phyloP scores from a whole-genome alignment of 37 sponge, comb jelly and placozoan genomes.

The Ephydatia muelleri region DNA sequence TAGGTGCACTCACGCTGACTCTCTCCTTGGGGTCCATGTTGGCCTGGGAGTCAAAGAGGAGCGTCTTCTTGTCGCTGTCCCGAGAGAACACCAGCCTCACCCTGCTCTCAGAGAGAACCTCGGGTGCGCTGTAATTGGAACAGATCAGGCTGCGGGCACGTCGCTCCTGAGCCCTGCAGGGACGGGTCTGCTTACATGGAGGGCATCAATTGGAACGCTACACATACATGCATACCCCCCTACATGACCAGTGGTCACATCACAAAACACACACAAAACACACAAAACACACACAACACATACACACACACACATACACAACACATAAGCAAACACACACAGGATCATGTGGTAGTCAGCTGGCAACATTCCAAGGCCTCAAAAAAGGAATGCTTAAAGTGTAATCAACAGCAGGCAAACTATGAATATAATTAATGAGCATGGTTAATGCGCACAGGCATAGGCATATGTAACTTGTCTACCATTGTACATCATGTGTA shows the following conservation, averaged over 20 bases:
- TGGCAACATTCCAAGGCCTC: background rate
- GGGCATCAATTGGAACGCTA: no score
- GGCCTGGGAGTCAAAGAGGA: slow-evolving; percentile 60
- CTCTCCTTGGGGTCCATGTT: slow-evolving; percentile 17
- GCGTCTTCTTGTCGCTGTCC: slow-evolving; percentile 51
- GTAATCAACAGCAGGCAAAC: no score
- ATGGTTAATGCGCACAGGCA: no score
- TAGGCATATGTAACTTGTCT: background rate
- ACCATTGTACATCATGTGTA: background rate
- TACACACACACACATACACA: background rate
- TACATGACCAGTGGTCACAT: no score
- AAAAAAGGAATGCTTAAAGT: no score
- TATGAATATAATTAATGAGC: no score
- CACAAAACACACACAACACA: background rate
- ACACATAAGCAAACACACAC: no score
- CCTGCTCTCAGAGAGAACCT: slow-evolving; percentile 3
- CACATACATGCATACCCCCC: no score
- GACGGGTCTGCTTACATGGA: no score
- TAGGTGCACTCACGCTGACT: background rate
- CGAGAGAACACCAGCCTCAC: slow-evolving; percentile 55
- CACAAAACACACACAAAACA: background rate
- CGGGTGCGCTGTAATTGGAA: background rate
- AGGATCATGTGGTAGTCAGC: background rate
- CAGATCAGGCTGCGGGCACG: slow-evolving; percentile 30
- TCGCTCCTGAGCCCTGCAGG: slow-evolving; percentile 34